Percentiles rank a stretch among this genome's conserved stretches.
Conservation (phyloP, 2,888 invertebrate species). For the Caradrina kadenii region DNA sequence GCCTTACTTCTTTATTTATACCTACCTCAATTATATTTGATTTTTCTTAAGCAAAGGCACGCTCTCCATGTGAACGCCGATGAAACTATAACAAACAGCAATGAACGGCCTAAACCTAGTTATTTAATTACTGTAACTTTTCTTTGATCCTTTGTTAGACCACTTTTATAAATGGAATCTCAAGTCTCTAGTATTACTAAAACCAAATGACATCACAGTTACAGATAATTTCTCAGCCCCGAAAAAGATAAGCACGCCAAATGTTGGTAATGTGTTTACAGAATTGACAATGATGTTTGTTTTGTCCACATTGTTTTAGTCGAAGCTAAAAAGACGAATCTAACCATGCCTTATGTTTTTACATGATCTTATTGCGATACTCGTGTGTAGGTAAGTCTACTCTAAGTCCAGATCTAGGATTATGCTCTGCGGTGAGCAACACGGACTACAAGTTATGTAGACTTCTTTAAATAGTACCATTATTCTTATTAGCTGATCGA, state of each 20-base stretch:
- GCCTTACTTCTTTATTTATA: neutral
- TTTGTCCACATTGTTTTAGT: conserved; percentile 15
- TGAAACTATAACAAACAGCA: conserved; percentile 6
- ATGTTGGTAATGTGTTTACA: conserved; percentile 5
- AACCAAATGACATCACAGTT: neutral
- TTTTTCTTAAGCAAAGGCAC: neutral
- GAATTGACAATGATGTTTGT: conserved; percentile 10
- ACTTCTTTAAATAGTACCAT: conserved; percentile 8
- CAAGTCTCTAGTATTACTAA: neutral
- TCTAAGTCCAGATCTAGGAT: conserved; percentile 27
- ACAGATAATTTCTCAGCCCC: neutral
- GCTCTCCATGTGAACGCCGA: neutral
- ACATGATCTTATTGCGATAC: conserved; percentile 26
- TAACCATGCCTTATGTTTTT: conserved; percentile 9
- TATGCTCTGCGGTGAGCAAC: conserved; percentile 19
- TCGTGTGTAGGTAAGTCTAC: neutral
- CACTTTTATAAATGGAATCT: neutral
- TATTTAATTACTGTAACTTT: neutral
- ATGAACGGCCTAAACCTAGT: neutral
- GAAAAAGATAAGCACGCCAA: neutral
- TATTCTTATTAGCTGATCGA: conserved; percentile 32
- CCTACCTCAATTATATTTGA: conserved; percentile 3
- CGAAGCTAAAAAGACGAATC: conserved; percentile 5
- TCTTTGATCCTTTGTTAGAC: neutral
- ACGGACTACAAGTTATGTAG: conserved; percentile 2